Base-by-base conservation (phyloP, 2,888 invertebrate genomes). In the Chelonus formosanus region DNA sequence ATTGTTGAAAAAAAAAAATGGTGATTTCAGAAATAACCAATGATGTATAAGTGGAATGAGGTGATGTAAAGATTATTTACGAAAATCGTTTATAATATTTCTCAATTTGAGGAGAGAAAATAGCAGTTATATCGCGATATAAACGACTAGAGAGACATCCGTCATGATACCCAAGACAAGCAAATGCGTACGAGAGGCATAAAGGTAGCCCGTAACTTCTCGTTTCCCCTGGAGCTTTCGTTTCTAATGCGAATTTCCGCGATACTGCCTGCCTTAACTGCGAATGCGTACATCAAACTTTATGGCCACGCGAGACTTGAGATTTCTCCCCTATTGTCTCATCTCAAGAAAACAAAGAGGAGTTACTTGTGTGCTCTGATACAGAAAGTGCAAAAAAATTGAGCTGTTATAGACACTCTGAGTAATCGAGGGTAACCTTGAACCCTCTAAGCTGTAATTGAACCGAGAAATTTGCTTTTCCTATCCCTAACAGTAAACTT, bases 161-260 rank as follows among this genome's bases (percentile, higher is more conserved):
- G 82, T 84, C 84, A 83, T 84, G 83, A 83, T 84, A 82, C 77
- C 73, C 70, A 75, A 78, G 79, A 82, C 82, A 81, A 82, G 74
- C 72, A 76, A 76, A 78, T 78, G 75, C 76, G 72, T 74, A 68
- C 74, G 71, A 74, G 69, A 73, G 76, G 76, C 74, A 78, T 77
- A 78, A 80, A 57, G 53, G 67, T 68, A 63, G 55, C 70, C 69
- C 70, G 73, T 76, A 77, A 77, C 75, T 76, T 57, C 75, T 77
- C 72, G 75, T 76, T 77, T 76, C 65, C 70, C 59, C 44, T 65
- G 67, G 67, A 67, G 70, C 71, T 73, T 75, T 74, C 74, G 73
- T 73, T 75, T 73, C 73, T 73, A 69, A 73, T 73, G 75, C 68
- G 70, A 71, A 69, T 69, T 40, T 52, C 54, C 52, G 52, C 36